Evolutionary conservation across 2,113 vertebrate species (phyloP), one percentile per base, ranked within the genome.

Genomic region (Rousettus leschenaultii): DNA sequence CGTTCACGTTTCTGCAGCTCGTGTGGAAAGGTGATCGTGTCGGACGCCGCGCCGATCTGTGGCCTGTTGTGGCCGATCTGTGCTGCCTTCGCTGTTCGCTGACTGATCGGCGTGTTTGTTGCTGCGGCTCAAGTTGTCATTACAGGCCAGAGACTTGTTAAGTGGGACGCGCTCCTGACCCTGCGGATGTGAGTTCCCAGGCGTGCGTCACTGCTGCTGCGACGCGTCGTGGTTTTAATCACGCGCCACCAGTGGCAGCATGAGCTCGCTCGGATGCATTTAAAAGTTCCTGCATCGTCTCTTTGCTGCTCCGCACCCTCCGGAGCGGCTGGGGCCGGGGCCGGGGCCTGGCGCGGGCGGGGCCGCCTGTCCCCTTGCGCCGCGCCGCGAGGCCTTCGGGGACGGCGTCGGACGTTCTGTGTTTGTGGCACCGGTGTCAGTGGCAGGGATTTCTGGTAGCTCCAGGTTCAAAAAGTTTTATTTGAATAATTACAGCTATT

Each of bases 131-230:
- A 0, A 51, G 4, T 45, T 33, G 22, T 35, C 7, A 8, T 0
- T 51, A 51, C 48, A 12, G 11, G 24, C 53, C 16, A 1, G 14
- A 24, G 35, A 7, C 4, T 35, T 55, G n/a, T 38, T 0, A 16
- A 5, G 38, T 35, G 22, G 53, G 33, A 51, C 0, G 7, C 6
- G 70, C 45, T 35, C 24, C 14, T 74, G 33, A 19, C 40, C 55
- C 28, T 7, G 43, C 35, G 38, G 19, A 10, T 74, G 1, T 8
- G 26, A n/a, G 0, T 3, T 5, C 6, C 2, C 73, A 26, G 55
- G 2, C 66, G 28, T 4, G 2, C 12, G 0, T 24, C 0, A 7
- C 51, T 6, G 0, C 15, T n/a, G 40, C 0, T 1, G 7, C 11
- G 0, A 16, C 4, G 12, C 21, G 0, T 13, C 33, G 5, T 4